A percentile compares a stretch with the other conserved stretches of the same genome.
These are phyloP conservation scores for Mastigias papua DNA, from an alignment of 30 jellyfish, hydroid and myxozoan genomes.

Conservation along the genomic window DNA sequence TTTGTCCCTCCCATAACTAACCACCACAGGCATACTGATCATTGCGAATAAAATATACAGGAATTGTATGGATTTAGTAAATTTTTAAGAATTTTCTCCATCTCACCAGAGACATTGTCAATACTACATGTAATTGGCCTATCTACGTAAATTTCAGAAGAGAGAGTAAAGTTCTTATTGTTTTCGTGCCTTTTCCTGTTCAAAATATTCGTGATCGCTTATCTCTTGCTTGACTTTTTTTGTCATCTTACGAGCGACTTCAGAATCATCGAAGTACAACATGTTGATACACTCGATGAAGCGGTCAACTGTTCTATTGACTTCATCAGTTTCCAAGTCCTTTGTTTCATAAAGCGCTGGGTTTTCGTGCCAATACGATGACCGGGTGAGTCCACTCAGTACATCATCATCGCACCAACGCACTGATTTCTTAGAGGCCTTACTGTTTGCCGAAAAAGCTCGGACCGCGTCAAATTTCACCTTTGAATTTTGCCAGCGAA, in stretches of 20 bases:
- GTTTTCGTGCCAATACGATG: slow-evolving; percentile 71
- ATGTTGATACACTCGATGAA: slow-evolving; percentile 83
- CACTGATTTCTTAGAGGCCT: slow-evolving; percentile 17
- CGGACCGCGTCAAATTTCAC: slow-evolving; percentile 48
- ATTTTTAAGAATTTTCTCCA: too few relatives aligned
- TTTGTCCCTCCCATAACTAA: too few relatives aligned
- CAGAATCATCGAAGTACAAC: slow-evolving; percentile 87
- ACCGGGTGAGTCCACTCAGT: slow-evolving; percentile 66
- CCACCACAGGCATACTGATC: too few relatives aligned
- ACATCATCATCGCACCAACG: slow-evolving; percentile 64
- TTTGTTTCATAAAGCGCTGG: slow-evolving; percentile 49
- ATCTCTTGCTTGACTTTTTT: slow-evolving; percentile 80
- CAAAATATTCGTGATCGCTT: slow-evolving; percentile 53
- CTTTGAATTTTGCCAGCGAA: slow-evolving; percentile 78
- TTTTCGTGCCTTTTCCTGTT: slow-evolving; percentile 39
- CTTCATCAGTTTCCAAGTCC: slow-evolving; percentile 58
- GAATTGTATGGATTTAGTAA: too few relatives aligned
- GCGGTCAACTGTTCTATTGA: slow-evolving; percentile 82
- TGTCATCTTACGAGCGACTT: slow-evolving; percentile 81
- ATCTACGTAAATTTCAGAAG: background rate
- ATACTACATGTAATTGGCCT: background rate
- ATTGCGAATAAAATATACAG: too few relatives aligned
- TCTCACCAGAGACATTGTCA: background rate
- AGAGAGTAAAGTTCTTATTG: background rate
- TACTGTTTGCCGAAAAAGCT: slow-evolving; percentile 57